Evolutionary conservation across 2,113 vertebrate genomes (phyloP).

Genomic region (Taxidea taxus): DNA sequence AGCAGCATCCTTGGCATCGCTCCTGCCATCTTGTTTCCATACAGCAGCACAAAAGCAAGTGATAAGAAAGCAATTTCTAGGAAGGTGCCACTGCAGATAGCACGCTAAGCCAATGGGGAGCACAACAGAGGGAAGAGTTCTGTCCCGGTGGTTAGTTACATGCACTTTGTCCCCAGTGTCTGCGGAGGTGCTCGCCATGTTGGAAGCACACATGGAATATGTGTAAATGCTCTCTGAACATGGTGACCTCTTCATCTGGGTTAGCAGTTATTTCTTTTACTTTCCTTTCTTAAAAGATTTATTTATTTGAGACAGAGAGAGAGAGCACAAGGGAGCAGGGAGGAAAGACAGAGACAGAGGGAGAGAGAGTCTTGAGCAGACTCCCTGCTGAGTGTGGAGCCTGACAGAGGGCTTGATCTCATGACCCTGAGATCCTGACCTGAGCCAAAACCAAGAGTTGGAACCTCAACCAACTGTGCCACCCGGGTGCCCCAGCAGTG

Average conservation of each 20-base stretch:
- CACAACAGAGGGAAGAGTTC: background rate
- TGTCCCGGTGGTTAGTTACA: background rate
- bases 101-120: background rate
- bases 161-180: background rate
- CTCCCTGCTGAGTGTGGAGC: background rate
- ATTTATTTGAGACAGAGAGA: background rate
- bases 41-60: background rate
- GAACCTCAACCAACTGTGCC: background rate
- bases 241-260: background rate
- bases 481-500: background rate
- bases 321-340: background rate
- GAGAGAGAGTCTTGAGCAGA: background rate
- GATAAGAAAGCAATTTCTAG: background rate
- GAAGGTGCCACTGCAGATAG: background rate
- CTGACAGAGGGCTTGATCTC: background rate
- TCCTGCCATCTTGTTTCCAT: background rate
- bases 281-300: background rate
- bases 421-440: background rate
- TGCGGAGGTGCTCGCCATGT: background rate
- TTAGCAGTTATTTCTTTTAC: background rate
- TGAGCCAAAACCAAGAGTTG: background rate
- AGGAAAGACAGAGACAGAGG: background rate
- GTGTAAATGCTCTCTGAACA: background rate
- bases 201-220: background rate
- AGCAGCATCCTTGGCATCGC: background rate